phyloP scores from a whole-genome alignment of 1,140 invertebrate genomes.

The Zaprionus davidi region DNA sequence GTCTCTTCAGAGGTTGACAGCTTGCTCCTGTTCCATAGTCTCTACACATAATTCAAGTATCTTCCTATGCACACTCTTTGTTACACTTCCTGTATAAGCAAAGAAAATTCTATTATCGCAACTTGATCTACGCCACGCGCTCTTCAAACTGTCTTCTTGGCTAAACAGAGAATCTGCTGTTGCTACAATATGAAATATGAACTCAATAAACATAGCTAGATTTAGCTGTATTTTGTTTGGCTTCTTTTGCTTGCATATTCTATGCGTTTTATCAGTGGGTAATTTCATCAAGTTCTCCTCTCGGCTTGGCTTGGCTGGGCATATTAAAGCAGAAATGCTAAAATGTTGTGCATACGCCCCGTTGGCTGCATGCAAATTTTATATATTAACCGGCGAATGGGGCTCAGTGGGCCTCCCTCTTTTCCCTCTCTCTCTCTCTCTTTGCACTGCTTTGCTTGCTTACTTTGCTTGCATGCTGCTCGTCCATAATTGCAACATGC shows the following conservation, averaged over 20 bases:
- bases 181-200: constrained; percentile 6
- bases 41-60: too few species aligned
- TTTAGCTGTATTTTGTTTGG: not conserved
- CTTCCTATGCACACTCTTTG: not conserved
- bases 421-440: constrained; percentile 21
- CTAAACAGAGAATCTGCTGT: not conserved
- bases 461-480: constrained; percentile 66
- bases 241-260: not conserved
- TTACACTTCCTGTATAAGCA: not conserved
- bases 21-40: too few species aligned
- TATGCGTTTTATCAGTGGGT: constrained; percentile 2
- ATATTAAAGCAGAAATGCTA: constrained; percentile 73
- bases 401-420: constrained; percentile 19
- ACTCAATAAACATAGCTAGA: not conserved
- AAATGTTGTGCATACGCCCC: constrained; percentile 76
- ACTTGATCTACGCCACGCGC: not conserved
- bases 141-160: constrained; percentile 2
- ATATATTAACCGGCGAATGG: constrained; percentile 61
- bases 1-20: too few species aligned
- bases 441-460: constrained; percentile 47
- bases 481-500: constrained; percentile 81
- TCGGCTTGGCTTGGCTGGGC: constrained; percentile 30
- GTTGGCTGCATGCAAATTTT: constrained; percentile 67
- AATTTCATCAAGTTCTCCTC: constrained; percentile 10
- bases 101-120: not conserved